Conservation (phyloP, 92 coral and sea anemone genomes). For the Epizoanthus illoricatus region DNA sequence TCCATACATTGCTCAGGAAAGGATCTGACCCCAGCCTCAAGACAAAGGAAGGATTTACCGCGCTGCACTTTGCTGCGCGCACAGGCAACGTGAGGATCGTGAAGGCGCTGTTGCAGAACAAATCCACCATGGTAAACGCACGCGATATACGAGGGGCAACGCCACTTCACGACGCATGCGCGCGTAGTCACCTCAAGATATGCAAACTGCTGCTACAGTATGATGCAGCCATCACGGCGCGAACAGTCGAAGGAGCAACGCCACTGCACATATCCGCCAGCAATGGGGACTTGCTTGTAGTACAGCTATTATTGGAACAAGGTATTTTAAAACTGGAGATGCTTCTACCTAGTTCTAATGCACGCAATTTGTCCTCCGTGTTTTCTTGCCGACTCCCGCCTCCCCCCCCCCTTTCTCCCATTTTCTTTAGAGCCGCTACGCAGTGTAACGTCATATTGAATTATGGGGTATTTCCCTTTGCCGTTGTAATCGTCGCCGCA, state of each 20-base stretch:
- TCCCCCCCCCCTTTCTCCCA: no score
- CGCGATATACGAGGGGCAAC: slow-evolving; percentile 36
- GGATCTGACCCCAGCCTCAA: slow-evolving; percentile 36
- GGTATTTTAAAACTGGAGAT: background rate
- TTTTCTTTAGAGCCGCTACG: no score
- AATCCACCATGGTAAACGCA: slow-evolving; percentile 35
- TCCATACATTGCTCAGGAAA: slow-evolving; percentile 15
- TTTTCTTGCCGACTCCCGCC: no score
- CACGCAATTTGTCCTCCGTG: no score
- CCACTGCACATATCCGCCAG: slow-evolving; percentile 34
- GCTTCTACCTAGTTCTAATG: no score
- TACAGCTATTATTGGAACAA: slow-evolving; percentile 15
- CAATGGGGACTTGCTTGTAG: slow-evolving; percentile 30
- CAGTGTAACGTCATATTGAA: no score
- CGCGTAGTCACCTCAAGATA: slow-evolving; percentile 27
- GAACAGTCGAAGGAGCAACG: slow-evolving; percentile 36
- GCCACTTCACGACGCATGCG: slow-evolving; percentile 39
- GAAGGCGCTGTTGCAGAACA: slow-evolving; percentile 8
- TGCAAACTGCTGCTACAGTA: slow-evolving; percentile 18
- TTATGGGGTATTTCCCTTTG: no score
- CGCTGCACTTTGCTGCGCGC: slow-evolving; percentile 36
- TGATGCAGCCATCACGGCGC: slow-evolving; percentile 30
- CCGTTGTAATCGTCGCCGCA: no score
- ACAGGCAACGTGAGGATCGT: slow-evolving; percentile 12
- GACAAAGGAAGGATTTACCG: slow-evolving; percentile 36